phyloP scores from a whole-genome alignment of 2,888 invertebrate species.

The Leucoptera coffeella region DNA sequence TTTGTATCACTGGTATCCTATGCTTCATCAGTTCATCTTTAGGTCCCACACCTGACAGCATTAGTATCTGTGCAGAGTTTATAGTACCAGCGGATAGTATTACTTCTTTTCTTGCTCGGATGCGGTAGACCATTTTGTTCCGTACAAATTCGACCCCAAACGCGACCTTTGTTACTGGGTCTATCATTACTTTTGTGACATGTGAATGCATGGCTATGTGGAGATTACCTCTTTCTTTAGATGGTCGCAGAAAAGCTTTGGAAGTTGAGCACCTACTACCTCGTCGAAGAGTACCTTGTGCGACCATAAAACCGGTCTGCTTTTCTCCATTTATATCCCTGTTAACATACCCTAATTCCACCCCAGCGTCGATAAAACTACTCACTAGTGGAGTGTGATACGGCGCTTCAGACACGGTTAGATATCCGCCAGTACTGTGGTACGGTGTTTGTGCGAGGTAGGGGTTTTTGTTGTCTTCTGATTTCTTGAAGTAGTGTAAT shows the following conservation, averaged over 20 bases:
- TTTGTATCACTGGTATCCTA: conserved; percentile 73
- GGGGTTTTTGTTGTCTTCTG: conserved; percentile 85
- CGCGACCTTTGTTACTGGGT: conserved; percentile 67
- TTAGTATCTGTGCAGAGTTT: conserved; percentile 88
- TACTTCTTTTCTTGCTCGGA: conserved; percentile 78
- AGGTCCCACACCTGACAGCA: conserved; percentile 88
- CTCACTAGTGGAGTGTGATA: conserved; percentile 79
- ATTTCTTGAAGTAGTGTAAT: conserved; percentile 82
- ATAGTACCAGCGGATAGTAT: conserved; percentile 87
- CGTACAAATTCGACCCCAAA: conserved; percentile 78
- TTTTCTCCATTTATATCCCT: conserved; percentile 82
- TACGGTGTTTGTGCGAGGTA: conserved; percentile 74
- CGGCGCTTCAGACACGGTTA: conserved; percentile 81
- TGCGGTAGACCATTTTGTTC: conserved; percentile 64
- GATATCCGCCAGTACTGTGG: conserved; percentile 72
- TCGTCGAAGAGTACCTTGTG: conserved; percentile 71
- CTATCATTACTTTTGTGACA: conserved; percentile 68
- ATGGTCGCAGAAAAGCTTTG: conserved; percentile 80
- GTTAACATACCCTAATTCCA: conserved; percentile 79
- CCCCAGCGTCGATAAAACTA: conserved; percentile 76
- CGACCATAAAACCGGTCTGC: conserved; percentile 85
- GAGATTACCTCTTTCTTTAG: conserved; percentile 71
- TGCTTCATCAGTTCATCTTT: conserved; percentile 64
- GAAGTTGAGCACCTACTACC: conserved; percentile 85
- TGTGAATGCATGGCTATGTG: conserved; percentile 80